phyloP scores from a whole-genome alignment of 1,140 invertebrate genomes.

The Diuraphis noxia region DNA sequence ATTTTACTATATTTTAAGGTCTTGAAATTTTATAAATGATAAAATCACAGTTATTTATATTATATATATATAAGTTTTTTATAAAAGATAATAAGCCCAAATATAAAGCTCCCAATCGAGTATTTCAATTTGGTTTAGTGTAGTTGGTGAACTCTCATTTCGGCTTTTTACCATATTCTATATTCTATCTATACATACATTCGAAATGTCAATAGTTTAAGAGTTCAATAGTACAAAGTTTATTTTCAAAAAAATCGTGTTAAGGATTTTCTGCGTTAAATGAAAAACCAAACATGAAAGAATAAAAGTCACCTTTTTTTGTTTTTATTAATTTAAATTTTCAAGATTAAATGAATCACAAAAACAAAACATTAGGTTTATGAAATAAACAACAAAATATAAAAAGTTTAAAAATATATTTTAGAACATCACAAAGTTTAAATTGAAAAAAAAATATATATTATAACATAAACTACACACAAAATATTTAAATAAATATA shows the following conservation, averaged over 20 bases:
- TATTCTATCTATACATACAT: not conserved
- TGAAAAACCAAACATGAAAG: not conserved
- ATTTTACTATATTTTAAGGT: not conserved
- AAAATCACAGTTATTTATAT: not conserved
- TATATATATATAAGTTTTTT: not conserved
- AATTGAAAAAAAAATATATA: no score
- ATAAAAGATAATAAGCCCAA: not conserved
- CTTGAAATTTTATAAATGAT: not conserved
- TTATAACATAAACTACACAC: not conserved
- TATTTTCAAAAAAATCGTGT: not conserved
- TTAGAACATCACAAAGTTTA: no score
- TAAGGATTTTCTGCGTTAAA: not conserved
- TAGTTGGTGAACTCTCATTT: constrained; percentile 20
- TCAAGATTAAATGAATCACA: not conserved
- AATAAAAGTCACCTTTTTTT: not conserved
- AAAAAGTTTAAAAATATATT: not conserved
- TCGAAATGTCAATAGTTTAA: constrained; percentile 16
- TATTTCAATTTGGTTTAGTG: not conserved
- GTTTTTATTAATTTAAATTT: not conserved
- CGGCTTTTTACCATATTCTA: not conserved
- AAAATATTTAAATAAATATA: not conserved
- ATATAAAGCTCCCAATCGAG: not conserved
- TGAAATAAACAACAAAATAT: not conserved
- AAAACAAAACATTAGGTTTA: not conserved
- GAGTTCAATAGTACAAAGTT: constrained; percentile 16